Percentiles rank a stretch among this genome's conserved stretches.
These are phyloP conservation scores for Coptodon rendalli DNA, from an alignment of 2,113 vertebrate species.

Conservation along the genomic window DNA sequence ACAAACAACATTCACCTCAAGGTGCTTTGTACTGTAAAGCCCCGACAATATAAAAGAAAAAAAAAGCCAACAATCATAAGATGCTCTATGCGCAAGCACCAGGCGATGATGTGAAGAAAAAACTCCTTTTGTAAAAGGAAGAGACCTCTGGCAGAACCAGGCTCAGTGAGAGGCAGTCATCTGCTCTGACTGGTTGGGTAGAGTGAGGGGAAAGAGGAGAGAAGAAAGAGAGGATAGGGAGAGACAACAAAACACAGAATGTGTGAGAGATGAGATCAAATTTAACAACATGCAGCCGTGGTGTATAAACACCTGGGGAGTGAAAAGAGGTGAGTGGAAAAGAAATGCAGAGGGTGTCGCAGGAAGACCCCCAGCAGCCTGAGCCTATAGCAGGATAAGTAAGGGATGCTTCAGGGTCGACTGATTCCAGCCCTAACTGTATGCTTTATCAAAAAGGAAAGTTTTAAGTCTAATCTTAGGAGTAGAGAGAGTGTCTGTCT, in stretches of 20 bases:
- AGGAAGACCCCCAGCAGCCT: neutral
- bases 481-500: neutral
- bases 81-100: rapidly evolving
- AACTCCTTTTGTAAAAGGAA: neutral
- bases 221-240: neutral
- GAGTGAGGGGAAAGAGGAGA: neutral
- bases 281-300: neutral
- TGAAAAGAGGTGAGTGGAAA: neutral
- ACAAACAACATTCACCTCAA: neutral
- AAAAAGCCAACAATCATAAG: neutral
- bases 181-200: neutral
- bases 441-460: neutral
- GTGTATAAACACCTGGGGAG: neutral
- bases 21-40: neutral
- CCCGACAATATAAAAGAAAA: neutral
- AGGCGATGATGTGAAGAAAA: neutral
- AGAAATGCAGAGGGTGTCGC: neutral
- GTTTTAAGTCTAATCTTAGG: neutral
- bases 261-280: neutral
- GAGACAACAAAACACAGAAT: neutral
- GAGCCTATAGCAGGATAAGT: neutral
- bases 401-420: neutral
- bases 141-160: neutral
- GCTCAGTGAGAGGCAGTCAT: neutral
- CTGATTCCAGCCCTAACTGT: neutral